Conservation (phyloP, 2,888 invertebrate genomes). For the Lasioglossum marginatum region DNA sequence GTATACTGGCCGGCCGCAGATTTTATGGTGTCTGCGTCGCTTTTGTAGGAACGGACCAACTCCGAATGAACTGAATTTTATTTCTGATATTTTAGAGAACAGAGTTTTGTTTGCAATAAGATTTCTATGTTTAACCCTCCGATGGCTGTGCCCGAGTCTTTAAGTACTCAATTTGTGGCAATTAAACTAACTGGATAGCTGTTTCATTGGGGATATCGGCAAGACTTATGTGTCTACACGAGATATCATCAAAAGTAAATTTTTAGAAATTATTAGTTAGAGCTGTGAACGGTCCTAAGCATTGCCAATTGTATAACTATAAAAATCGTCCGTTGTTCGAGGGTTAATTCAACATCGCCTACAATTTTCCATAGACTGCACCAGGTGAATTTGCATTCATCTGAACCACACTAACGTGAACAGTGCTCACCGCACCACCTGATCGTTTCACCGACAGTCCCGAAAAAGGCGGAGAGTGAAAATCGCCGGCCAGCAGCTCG, state of each 20-base stretch:
- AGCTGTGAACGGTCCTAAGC: no score
- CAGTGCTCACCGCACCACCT: not conserved
- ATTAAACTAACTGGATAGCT: no score
- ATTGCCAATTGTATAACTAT: no score
- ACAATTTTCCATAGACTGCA: not conserved
- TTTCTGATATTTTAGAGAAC: not conserved
- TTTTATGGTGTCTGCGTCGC: not conserved
- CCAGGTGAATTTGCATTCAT: not conserved
- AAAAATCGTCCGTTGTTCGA: no score
- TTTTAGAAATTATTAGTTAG: no score
- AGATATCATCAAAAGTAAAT: no score
- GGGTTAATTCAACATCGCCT: not conserved
- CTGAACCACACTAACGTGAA: not conserved
- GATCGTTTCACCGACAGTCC: not conserved
- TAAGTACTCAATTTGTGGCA: no score
- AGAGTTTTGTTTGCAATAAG: no score
- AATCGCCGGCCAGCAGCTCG: slow-evolving; percentile 81
- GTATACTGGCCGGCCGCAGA: not conserved
- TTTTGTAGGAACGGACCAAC: not conserved
- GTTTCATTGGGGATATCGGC: no score
- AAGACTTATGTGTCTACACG: no score
- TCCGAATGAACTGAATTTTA: not conserved
- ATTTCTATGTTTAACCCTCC: no score
- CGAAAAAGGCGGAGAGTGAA: slow-evolving; percentile 74
- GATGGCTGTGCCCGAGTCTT: no score